Conservation (phyloP, 2,888 invertebrate genomes). For the Epinotia bilunana region DNA sequence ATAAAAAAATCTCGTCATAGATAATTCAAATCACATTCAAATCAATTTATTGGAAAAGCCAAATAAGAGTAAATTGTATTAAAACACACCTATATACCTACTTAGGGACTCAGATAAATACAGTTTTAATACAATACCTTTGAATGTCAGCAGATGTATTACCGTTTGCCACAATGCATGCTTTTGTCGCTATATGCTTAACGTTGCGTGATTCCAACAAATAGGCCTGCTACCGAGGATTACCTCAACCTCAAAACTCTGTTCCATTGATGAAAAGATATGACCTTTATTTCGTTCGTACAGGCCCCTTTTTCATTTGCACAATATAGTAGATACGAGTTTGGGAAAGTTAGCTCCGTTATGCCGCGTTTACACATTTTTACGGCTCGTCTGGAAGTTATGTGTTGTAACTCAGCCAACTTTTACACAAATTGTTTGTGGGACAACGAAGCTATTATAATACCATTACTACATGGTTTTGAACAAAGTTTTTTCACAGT, state of each 20-base stretch:
- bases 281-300: not conserved
- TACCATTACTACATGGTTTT: conserved; percentile 30
- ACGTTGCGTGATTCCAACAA: conserved; percentile 64
- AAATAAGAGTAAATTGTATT: not conserved
- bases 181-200: conserved; percentile 51
- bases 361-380: conserved; percentile 65
- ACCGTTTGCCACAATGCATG: conserved; percentile 48
- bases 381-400: conserved; percentile 66
- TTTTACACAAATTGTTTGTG: conserved; percentile 60
- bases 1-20: not conserved
- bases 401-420: conserved; percentile 57
- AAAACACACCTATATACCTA: not conserved
- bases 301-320: not conserved
- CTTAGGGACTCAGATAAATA: not conserved
- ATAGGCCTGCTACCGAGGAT: conserved; percentile 54
- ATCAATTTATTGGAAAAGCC: not conserved
- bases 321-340: conserved; percentile 3
- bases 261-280: not conserved
- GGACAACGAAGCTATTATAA: conserved; percentile 34
- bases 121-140: conserved; percentile 31
- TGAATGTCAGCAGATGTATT: conserved; percentile 19
- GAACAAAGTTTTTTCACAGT: conserved; percentile 31
- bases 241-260: not conserved
- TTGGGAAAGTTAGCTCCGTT: not conserved
- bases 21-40: not conserved